Evolutionary conservation across 2,888 invertebrate genomes (phyloP), one percentile per base, ranked within the genome.

Genomic region (Leptinotarsa tumamoca): DNA sequence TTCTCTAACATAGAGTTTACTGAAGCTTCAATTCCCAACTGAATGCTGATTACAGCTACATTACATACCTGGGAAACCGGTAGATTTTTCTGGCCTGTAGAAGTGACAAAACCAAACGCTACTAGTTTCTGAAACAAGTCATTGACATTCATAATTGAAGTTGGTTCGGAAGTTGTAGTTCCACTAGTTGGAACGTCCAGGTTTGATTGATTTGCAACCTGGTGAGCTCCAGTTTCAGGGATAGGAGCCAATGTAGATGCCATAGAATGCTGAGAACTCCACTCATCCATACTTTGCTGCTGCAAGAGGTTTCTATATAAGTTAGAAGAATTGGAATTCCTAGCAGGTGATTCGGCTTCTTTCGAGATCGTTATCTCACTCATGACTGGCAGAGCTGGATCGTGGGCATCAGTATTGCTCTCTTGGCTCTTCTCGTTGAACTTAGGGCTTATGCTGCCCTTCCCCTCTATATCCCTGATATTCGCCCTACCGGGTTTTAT

Each of bases 61-160:
- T 23, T 23, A 23, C 23, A 15, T 63, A 58, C 63, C 58, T 61
- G 71, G 27, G 75, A 54, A 67, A 73, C 27, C 69, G 74, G 49
- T 14, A 75, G 27, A 54, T 72, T 77, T 15, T 75, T 70, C 18
- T 51, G 58, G 14, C 75, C 74, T 14, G 71, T 50, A 18, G 83
- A 85, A 18, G 90, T 92, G 52, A 96, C 92, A 68, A 96, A 93
- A n/a, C 96, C 98, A 2, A 95, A 94, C 0, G 95, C 95, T 1
- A 97, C 93, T 10, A 98, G 89, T 87, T 96, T 95, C 78, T 95
- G 94, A 86, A 97, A 95, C 49, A 98, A 89, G 80, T 96, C 95
- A 78, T 92, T 94, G 27, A 98, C 94, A 84, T 96, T 95, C 17
- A 84, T 54, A 1, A 74, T 15, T 4, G 75, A 67, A 18, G 74